phyloP scores from a whole-genome alignment of 2,113 vertebrate genomes.

The Solea senegalensis region DNA sequence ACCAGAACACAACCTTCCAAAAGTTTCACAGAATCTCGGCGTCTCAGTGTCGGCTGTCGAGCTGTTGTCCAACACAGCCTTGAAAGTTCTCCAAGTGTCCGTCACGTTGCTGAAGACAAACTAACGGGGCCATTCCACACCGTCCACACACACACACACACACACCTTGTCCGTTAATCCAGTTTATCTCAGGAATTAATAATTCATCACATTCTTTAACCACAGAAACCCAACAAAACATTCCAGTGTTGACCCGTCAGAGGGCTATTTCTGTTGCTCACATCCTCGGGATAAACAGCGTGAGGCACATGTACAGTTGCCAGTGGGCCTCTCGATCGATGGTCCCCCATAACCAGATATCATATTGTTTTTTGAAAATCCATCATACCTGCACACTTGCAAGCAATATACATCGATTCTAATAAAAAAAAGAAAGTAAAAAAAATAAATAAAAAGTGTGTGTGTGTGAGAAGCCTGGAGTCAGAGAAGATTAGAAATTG shows the following conservation, averaged over 20 bases:
- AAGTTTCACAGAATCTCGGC: too few species aligned
- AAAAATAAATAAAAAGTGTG: background rate
- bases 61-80: too few species aligned
- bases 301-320: slow-evolving; percentile 42
- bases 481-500: slow-evolving; percentile 62
- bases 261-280: slow-evolving; percentile 33
- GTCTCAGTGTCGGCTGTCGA: too few species aligned
- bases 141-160: background rate
- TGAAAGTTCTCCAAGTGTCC: too few species aligned
- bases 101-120: too few species aligned
- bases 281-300: slow-evolving; percentile 28
- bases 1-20: too few species aligned
- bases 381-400: slow-evolving; percentile 45
- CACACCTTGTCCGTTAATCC: slow-evolving; percentile 15
- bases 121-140: too few species aligned
- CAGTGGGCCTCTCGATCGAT: slow-evolving; percentile 52
- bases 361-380: slow-evolving; percentile 51
- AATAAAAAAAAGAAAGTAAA: slow-evolving; percentile 34
- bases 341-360: slow-evolving; percentile 58
- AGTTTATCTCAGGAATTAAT: slow-evolving; percentile 31
- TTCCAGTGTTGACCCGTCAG: slow-evolving; percentile 45
- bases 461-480: slow-evolving; percentile 28
- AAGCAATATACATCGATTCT: slow-evolving; percentile 39
- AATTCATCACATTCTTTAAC: slow-evolving; percentile 37
- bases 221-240: slow-evolving; percentile 33